Percentiles rank a stretch among this genome's conserved stretches.
Evolutionary conservation across 1,140 invertebrate species (phyloP).

Genomic region (Euura lappo): DNA sequence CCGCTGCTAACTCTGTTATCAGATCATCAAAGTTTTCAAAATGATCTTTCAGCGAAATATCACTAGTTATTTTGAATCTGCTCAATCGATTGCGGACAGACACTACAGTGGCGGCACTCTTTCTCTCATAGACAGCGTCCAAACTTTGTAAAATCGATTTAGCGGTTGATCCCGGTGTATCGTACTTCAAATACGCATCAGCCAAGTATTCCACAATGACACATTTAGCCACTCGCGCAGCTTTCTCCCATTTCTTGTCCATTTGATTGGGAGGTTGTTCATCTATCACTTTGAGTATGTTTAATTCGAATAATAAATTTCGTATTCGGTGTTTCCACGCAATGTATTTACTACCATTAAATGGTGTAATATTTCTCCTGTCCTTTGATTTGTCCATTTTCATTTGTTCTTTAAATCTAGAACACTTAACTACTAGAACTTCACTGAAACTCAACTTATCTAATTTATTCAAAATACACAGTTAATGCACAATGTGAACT

Average conservation of each 20-base stretch:
- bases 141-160: slow-evolving; percentile 46
- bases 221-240: slow-evolving; percentile 41
- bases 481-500: too few species aligned
- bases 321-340: neutral
- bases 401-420: too few species aligned
- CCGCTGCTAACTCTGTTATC: slow-evolving; percentile 18
- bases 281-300: slow-evolving; percentile 33
- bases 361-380: too few species aligned
- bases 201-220: slow-evolving; percentile 45
- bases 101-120: slow-evolving; percentile 50
- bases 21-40: slow-evolving; percentile 28
- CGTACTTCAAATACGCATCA: slow-evolving; percentile 46
- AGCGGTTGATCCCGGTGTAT: slow-evolving; percentile 35
- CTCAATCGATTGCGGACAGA: slow-evolving; percentile 44
- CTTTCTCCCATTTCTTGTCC: slow-evolving; percentile 39
- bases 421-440: too few species aligned
- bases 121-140: slow-evolving; percentile 49
- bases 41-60: slow-evolving; percentile 44
- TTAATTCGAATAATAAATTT: slow-evolving; percentile 17
- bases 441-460: too few species aligned
- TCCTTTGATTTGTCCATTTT: too few species aligned
- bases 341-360: too few species aligned
- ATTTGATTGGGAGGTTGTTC: slow-evolving; percentile 23
- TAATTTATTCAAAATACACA: too few species aligned
- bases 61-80: slow-evolving; percentile 21